Conservation (phyloP, 1,140 invertebrate species). For the Zaprionus taronus region DNA sequence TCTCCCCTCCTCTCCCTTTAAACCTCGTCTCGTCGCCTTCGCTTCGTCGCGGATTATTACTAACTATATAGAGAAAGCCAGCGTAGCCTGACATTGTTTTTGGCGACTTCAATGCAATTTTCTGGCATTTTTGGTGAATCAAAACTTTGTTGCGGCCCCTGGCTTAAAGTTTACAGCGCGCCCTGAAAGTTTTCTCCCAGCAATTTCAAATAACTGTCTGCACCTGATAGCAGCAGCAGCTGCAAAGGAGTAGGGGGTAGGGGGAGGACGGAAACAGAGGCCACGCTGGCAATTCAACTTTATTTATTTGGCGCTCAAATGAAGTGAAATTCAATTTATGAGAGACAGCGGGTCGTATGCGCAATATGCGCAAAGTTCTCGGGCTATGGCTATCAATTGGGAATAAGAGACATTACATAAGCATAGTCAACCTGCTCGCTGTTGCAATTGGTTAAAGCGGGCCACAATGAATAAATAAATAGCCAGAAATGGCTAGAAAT, state of each 20-base stretch:
- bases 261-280: background rate
- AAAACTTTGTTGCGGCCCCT: constrained; percentile 19
- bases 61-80: background rate
- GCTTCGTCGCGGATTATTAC: background rate
- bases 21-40: background rate
- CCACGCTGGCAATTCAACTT: constrained; percentile 10
- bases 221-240: constrained; percentile 26
- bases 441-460: constrained; percentile 21
- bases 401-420: constrained; percentile 37
- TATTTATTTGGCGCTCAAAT: constrained; percentile 64
- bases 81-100: background rate
- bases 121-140: constrained; percentile 13
- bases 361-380: constrained; percentile 46
- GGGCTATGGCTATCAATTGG: constrained; percentile 57
- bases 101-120: constrained; percentile 19
- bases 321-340: constrained; percentile 47
- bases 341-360: constrained; percentile 51
- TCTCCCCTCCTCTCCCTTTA: background rate
- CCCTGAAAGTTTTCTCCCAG: constrained; percentile 7
- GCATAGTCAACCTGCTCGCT: background rate
- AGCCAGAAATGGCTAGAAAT: constrained; percentile 49
- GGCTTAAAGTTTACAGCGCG: constrained; percentile 13
- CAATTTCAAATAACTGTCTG: constrained; percentile 25
- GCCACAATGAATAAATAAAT: constrained; percentile 60
- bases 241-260: too few species aligned